Percentiles rank a stretch among this genome's conserved stretches.
Conservation (phyloP, 2,113 vertebrate genomes). For the Origma solitaria region DNA sequence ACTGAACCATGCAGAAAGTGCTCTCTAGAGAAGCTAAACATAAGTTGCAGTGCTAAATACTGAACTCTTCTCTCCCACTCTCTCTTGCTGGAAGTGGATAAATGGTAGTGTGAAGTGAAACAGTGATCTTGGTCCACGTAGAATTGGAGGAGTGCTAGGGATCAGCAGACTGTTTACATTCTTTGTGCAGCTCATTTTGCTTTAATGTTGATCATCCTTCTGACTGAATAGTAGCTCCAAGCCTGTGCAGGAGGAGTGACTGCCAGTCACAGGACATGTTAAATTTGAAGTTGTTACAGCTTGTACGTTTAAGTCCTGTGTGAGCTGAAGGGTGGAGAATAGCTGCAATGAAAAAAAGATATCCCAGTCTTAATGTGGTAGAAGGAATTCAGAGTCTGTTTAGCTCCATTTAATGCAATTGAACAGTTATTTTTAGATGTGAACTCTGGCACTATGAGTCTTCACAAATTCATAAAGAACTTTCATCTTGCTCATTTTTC, state of each 20-base stretch:
- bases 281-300: background rate
- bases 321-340: background rate
- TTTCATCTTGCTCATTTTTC: background rate
- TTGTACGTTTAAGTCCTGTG: background rate
- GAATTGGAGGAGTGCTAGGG: background rate
- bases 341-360: background rate
- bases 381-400: background rate
- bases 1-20: background rate
- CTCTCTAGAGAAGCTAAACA: background rate
- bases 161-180: conserved; percentile 18
- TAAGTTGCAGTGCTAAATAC: conserved; percentile 14
- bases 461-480: background rate
- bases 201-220: background rate
- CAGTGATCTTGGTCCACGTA: background rate
- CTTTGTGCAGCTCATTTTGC: background rate
- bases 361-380: background rate
- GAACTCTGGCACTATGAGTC: background rate
- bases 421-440: background rate
- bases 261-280: background rate
- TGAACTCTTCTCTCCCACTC: conserved; percentile 5
- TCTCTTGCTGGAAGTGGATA: background rate
- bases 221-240: background rate
- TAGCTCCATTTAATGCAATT: background rate
- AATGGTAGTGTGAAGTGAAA: conserved; percentile 9
- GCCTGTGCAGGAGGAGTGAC: background rate